Conservation (phyloP, 2,797 vertebrate species). For the Heliangelus exortis region DNA sequence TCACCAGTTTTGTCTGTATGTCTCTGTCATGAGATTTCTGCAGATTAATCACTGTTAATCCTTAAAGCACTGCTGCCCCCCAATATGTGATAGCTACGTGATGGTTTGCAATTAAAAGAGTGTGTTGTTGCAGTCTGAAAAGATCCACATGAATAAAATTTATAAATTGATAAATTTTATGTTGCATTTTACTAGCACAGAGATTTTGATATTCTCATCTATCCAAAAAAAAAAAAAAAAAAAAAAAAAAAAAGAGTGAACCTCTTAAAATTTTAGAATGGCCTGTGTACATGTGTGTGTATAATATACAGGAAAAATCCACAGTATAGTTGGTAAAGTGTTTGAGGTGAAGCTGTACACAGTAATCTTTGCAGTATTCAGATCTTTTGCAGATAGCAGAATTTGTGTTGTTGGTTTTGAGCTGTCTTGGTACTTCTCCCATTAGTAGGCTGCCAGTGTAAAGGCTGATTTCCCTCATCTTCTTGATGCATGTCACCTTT, state of each 20-base stretch:
- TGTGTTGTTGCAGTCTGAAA: not conserved
- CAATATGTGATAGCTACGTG: not conserved
- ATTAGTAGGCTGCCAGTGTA: constrained; percentile 56
- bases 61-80: not conserved
- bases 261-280: constrained; percentile 31
- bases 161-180: constrained; percentile 43
- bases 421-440: constrained; percentile 62
- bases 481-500: constrained; percentile 39
- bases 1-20: not conserved
- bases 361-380: constrained; percentile 37
- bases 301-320: not conserved
- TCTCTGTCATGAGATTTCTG: not conserved
- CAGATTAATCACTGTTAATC: constrained; percentile 20
- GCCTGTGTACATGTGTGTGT: not conserved
- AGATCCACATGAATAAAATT: constrained; percentile 27
- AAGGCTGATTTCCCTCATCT: constrained; percentile 42
- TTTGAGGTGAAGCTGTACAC: constrained; percentile 37
- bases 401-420: constrained; percentile 43
- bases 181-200: constrained; percentile 54
- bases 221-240: not conserved
- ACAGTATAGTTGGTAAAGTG: constrained; percentile 39
- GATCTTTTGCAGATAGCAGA: constrained; percentile 59
- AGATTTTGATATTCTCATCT: constrained; percentile 33
- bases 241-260: not conserved
- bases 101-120: constrained; percentile 29